Evolutionary conservation across 2,888 invertebrate species (phyloP), one percentile per base, ranked within the genome.

Genomic region (Hypomecis atomaria): DNA sequence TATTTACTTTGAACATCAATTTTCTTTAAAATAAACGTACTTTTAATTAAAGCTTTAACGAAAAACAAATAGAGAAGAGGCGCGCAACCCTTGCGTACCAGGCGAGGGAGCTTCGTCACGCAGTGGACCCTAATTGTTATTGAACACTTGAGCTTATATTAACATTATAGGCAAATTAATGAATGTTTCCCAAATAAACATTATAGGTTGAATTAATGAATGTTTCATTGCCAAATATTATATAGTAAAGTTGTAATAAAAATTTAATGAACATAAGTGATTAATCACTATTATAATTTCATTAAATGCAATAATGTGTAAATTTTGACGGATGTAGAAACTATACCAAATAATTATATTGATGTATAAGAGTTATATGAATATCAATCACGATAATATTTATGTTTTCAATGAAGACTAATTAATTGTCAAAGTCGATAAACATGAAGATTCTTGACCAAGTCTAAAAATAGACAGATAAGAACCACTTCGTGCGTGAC

Each of bases 11-110:
- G 86, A 89, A 87, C 87, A 89, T 89, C 85, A 90, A 89, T 90
- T 90, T 90, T 89, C 88, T 90, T 90, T 87, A 88, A 90, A 90
- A 90, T 88, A 90, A 89, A 89, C 89, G 84, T 89, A 87, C 88
- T 89, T 90, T 90, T 90, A 91, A 90, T 91, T 90, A 91, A 91
- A 88, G 88, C 90, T 88, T 86, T 88, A 89, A 90, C 88, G 87
- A 87, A 90, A 91, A 88, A 89, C 89, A 90, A 91, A 91, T 89
- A 91, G 78, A 89, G 82, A 78, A 82, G 81, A 77, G 78, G 78
- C 78, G 78, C 68, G 74, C 82, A 90, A 90, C 89, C 90, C 90
- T 89, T 87, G 82, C 84, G 81, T 75, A 75, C 77, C 71, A 69
- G 57, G 65, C 43, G 52, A 53, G 60, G 65, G 52, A 73, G 76